Conservation (phyloP, 2,797 vertebrate genomes). For the Thunnus albacares region DNA sequence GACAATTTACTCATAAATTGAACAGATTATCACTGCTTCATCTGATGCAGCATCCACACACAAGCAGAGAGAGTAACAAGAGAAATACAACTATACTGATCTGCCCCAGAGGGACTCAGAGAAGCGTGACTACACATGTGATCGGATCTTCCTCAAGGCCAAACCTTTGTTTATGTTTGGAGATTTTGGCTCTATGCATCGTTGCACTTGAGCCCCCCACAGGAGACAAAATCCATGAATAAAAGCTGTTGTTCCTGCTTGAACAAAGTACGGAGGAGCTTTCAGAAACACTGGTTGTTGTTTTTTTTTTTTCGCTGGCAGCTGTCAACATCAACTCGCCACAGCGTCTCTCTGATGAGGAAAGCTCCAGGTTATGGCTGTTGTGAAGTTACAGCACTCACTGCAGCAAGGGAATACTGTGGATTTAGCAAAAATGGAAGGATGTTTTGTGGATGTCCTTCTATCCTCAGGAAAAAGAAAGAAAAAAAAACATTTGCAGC, state of each 20-base stretch:
- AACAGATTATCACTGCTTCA: conserved; percentile 1
- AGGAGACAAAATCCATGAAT: conserved; percentile 35
- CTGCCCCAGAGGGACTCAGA: conserved; percentile 8
- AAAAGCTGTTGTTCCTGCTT: conserved; percentile 23
- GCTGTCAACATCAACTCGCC: conserved; percentile 45
- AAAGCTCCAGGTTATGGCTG: conserved; percentile 36
- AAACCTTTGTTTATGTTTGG: conserved; percentile 37
- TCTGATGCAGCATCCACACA: neutral
- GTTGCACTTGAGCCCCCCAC: neutral
- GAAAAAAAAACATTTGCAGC: neutral
- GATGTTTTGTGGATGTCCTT: conserved; percentile 4
- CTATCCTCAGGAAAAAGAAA: neutral
- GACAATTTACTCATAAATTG: neutral
- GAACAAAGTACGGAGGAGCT: conserved; percentile 18
- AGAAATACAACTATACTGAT: conserved; percentile 6
- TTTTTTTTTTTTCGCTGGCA: conserved; percentile 27
- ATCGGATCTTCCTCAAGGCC: conserved; percentile 30
- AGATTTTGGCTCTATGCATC: conserved; percentile 20
- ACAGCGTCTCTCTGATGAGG: conserved; percentile 26
- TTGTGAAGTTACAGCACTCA: conserved; percentile 8
- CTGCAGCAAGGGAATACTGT: conserved; percentile 16
- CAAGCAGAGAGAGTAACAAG: neutral
- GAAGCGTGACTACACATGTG: conserved; percentile 31
- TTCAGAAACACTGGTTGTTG: conserved; percentile 16
- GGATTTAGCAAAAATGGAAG: conserved; percentile 10